Evolutionary conservation across 2,888 invertebrate genomes (phyloP).

Genomic region (Copidosoma aretas): DNA sequence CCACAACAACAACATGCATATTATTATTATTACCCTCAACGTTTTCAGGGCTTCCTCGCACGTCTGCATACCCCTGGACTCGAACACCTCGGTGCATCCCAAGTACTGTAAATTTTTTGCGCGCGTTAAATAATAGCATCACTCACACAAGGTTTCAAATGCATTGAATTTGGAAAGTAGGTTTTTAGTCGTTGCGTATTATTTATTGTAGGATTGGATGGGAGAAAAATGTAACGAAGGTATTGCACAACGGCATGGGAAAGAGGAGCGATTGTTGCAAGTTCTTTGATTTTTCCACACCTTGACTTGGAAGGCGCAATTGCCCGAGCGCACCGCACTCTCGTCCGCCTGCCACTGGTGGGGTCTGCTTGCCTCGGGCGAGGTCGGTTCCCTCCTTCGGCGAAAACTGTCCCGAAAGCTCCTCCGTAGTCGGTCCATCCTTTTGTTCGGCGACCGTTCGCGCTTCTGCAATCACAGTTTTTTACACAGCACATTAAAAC

Average conservation of each 20-base stretch:
- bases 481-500: too few species aligned
- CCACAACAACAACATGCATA: not conserved
- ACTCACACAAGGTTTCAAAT: too few species aligned
- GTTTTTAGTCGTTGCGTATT: not conserved
- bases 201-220: not conserved
- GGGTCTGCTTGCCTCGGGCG: slow-evolving; percentile 92
- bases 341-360: slow-evolving; percentile 99
- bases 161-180: too few species aligned
- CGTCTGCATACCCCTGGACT: slow-evolving; percentile 98
- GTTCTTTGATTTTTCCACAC: slow-evolving; percentile 56
- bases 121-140: too few species aligned
- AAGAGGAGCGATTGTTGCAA: not conserved
- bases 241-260: not conserved
- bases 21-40: slow-evolving; percentile 74
- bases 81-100: slow-evolving; percentile 99
- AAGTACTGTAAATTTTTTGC: slow-evolving; percentile 73
- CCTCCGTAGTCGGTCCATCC: slow-evolving; percentile 86
- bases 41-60: slow-evolving; percentile 99
- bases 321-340: slow-evolving; percentile 91
- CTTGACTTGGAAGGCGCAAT: slow-evolving; percentile 97
- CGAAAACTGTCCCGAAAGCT: slow-evolving; percentile 95
- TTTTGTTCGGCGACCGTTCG: slow-evolving; percentile 73
- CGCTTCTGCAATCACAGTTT: slow-evolving; percentile 65
- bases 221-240: not conserved
- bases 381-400: slow-evolving; percentile 81